Evolutionary conservation across 2,113 vertebrate genomes (phyloP).

Genomic region (human): GRCh38 chr7:5901501-5902000

Average conservation of each 20-base stretch:
- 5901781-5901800: neutral
- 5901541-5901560: neutral
- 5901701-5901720: slow-evolving; percentile 87
- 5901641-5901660: slow-evolving; percentile 87
- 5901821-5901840: neutral
- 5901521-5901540: neutral
- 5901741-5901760: neutral
- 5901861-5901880: rapidly evolving
- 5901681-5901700: slow-evolving; percentile 99
- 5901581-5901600: neutral
- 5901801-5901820: neutral
- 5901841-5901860: neutral
- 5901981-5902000: neutral
- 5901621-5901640: neutral
- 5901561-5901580: neutral
- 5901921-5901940: neutral
- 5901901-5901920: neutral
- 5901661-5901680: slow-evolving; percentile 96
- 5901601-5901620: neutral
- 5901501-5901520: neutral
- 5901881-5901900: neutral
- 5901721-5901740: neutral
- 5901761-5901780: neutral
- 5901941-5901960: neutral
- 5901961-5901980: neutral